Percentiles rank a stretch among this genome's conserved stretches.
These are phyloP conservation scores for Clarias macrocephalus DNA, from an alignment of 2,113 vertebrate species.

Conservation along the genomic window DNA sequence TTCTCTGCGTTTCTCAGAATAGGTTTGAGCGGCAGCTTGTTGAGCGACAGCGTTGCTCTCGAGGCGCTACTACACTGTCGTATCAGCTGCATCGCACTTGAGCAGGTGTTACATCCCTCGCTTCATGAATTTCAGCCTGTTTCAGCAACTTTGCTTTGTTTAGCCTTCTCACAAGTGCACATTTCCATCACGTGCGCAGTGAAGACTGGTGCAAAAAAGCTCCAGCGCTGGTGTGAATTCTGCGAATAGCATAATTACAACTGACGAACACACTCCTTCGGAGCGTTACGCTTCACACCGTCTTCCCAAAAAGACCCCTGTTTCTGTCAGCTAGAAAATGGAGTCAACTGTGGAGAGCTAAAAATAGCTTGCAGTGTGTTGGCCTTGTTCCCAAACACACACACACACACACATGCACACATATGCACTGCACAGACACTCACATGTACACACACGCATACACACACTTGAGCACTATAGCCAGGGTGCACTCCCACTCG, in stretches of 20 bases:
- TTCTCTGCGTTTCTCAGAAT: neutral
- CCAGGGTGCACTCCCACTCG: slow-evolving; percentile 56
- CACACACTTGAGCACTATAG: slow-evolving; percentile 29
- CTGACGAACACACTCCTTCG: neutral
- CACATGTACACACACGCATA: slow-evolving; percentile 49
- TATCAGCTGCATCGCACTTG: neutral
- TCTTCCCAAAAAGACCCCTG: slow-evolving; percentile 9
- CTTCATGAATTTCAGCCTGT: neutral
- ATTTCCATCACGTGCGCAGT: neutral
- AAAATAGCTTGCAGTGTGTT: slow-evolving; percentile 67
- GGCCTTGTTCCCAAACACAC: slow-evolving; percentile 65
- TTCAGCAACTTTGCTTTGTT: neutral
- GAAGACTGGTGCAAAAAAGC: neutral
- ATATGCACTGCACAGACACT: neutral
- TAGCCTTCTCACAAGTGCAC: neutral
- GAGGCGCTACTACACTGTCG: neutral
- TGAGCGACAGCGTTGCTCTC: neutral
- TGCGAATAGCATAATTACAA: neutral
- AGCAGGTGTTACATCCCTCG: neutral
- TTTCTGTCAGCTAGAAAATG: slow-evolving; percentile 53
- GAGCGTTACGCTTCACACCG: neutral
- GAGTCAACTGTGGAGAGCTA: slow-evolving; percentile 60
- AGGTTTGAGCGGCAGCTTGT: neutral
- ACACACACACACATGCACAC: slow-evolving; percentile 44
- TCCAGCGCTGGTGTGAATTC: no score